Evolutionary conservation across 2,888 invertebrate species (phyloP), one percentile per base, ranked within the genome.

Genomic region (Habrosyne pyritoides): DNA sequence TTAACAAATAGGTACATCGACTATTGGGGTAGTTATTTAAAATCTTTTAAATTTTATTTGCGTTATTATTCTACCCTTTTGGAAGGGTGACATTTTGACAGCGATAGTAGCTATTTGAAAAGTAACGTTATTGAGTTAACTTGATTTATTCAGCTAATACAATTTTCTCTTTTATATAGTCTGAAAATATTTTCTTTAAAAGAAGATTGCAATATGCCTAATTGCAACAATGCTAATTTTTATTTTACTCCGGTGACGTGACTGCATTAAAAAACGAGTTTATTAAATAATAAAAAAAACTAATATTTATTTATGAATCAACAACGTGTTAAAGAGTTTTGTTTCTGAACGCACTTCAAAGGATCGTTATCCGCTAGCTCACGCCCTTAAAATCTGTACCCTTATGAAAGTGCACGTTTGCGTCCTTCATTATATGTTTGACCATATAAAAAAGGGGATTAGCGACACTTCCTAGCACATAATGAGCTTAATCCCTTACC

Each of bases 401-500:
- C 56, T 62, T 62, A 57, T 59, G 59, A 42, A 51, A 56, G 53
- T 54, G 55, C 55, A 58, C 59, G 57, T 60, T 60, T 58, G 53
- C 55, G 49, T 12, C n/a, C 50, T 10, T 50, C 21, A 10, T 28
- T 50, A 10, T 47, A 21, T 24, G 18, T 26, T 8, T 50, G 62
- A 72, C 71, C 59, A 64, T 75, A 77, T 71, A 77, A 74, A 81
- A 80, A 76, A 69, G 70, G n/a, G 84, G 84, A 86, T 89, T 87
- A 87, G 63, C 71, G 67, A 71, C 77, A 84, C 81, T 80, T 81
- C 79, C 76, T 80, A 78, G 72, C 71, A 69, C 69, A 72, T 87
- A 87, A 87, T 85, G 85, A 83, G 75, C 73, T 73, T 87, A 87
- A 89, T 85, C 89, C 70, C 67, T 67, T 79, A 76, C 70, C 73